Percentiles rank a stretch among this genome's conserved stretches.
phyloP scores from a whole-genome alignment of 30 jellyfish, hydroid and myxozoan species.

The Turritopsis rubra region DNA sequence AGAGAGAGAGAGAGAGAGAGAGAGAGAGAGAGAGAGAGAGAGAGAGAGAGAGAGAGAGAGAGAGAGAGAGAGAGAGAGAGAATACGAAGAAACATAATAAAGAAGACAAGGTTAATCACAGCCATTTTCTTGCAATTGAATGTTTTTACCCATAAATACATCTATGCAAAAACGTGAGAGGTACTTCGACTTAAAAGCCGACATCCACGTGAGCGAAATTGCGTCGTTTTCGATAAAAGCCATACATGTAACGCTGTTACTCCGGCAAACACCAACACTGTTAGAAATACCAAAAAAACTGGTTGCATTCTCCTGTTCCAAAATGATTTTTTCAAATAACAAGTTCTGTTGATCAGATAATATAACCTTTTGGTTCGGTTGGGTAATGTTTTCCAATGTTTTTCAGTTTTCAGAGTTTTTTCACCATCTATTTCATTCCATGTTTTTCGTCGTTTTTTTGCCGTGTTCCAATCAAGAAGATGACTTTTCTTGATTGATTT shows the following conservation, averaged over 20 bases:
- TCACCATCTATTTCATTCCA: neutral
- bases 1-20: too few relatives aligned
- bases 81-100: too few relatives aligned
- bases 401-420: neutral
- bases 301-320: neutral
- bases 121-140: too few relatives aligned
- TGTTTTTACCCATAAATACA: too few relatives aligned
- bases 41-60: too few relatives aligned
- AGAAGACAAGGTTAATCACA: too few relatives aligned
- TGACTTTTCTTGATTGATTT: neutral
- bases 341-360: too few relatives aligned
- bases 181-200: neutral
- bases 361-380: too few relatives aligned
- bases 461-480: neutral
- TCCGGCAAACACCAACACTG: slow-evolving; percentile 1
- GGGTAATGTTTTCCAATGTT: neutral
- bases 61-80: too few relatives aligned
- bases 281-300: neutral
- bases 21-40: too few relatives aligned
- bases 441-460: neutral
- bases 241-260: slow-evolving; percentile 17
- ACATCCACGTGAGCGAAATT: slow-evolving; percentile 11
- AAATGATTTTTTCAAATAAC: neutral
- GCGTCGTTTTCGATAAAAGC: slow-evolving; percentile 4
- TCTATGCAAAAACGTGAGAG: slow-evolving; percentile 7